These are phyloP conservation scores for Cyclophora albipunctata DNA, from an alignment of 2,888 invertebrate species.

Conservation along the genomic window DNA sequence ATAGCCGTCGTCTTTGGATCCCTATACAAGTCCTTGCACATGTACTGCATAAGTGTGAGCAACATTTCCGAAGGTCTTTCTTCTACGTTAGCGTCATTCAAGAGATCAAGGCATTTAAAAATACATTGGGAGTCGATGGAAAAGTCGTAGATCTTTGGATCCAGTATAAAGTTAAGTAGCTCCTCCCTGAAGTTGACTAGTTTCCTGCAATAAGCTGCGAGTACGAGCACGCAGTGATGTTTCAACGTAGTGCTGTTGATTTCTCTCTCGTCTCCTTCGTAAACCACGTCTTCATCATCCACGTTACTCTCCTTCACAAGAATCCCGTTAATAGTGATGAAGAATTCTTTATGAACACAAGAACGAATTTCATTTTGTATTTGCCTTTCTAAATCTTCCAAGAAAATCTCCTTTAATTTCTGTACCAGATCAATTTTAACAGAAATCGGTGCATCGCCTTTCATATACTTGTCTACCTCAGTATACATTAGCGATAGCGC, in stretches of 20 bases:
- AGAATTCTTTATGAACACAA: conserved; percentile 41
- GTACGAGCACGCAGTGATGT: conserved; percentile 42
- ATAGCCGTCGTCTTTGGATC: conserved; percentile 44
- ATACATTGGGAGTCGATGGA: conserved; percentile 41
- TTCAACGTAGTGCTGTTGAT: conserved; percentile 40
- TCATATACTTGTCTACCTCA: conserved; percentile 29
- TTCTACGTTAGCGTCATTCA: conserved; percentile 35
- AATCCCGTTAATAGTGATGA: conserved; percentile 45
- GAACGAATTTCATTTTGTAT: conserved; percentile 33
- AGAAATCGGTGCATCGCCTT: conserved; percentile 29
- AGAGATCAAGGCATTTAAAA: conserved; percentile 43
- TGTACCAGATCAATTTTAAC: conserved; percentile 38
- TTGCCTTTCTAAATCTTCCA: conserved; percentile 32
- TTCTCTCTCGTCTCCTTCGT: conserved; percentile 46
- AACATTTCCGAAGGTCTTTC: conserved; percentile 48
- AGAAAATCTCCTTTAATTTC: conserved; percentile 34
- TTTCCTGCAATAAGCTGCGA: conserved; percentile 54
- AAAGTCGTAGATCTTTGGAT: conserved; percentile 49
- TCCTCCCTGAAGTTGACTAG: conserved; percentile 43
- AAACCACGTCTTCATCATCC: conserved; percentile 37
- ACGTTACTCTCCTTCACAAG: conserved; percentile 33
- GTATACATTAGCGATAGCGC: conserved; percentile 33
- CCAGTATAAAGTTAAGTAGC: conserved; percentile 48
- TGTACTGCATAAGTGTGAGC: conserved; percentile 50
- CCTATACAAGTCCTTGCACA: conserved; percentile 56